Percentiles rank a stretch among this genome's conserved stretches.
These are phyloP conservation scores for Pemphigus obesinymphae DNA, from an alignment of 1,140 invertebrate species.

Conservation along the genomic window DNA sequence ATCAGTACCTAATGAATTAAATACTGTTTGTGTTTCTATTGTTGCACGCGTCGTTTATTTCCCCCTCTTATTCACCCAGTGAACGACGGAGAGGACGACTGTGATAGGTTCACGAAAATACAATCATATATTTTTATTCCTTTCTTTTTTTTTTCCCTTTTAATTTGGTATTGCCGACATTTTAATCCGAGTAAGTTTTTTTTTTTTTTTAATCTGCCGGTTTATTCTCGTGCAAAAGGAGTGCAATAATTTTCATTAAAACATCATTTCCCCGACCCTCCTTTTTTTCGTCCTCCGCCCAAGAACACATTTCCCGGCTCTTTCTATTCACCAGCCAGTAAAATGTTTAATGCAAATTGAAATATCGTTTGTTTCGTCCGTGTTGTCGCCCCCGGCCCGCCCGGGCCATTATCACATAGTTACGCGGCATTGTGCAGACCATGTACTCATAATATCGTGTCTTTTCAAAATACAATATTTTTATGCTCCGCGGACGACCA, in stretches of 20 bases:
- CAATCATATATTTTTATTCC: constrained; percentile 17
- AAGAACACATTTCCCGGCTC: background rate
- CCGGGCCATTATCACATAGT: background rate
- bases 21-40: background rate
- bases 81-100: background rate
- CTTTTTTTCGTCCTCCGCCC: background rate
- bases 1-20: constrained; percentile 34
- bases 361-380: constrained; percentile 27
- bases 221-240: constrained; percentile 25
- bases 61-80: background rate
- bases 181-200: constrained; percentile 33
- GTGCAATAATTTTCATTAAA: constrained; percentile 40
- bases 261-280: background rate
- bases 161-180: constrained; percentile 9
- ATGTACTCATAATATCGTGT: constrained; percentile 9
- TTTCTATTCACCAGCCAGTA: background rate
- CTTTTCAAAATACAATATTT: too few relatives aligned
- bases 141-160: background rate
- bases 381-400: background rate
- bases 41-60: background rate
- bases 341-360: constrained; percentile 37
- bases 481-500: background rate
- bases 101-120: constrained; percentile 2
- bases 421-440: background rate
- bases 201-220: background rate